These are phyloP conservation scores for Leucania comma DNA, from an alignment of 2,888 invertebrate species.

Conservation along the genomic window DNA sequence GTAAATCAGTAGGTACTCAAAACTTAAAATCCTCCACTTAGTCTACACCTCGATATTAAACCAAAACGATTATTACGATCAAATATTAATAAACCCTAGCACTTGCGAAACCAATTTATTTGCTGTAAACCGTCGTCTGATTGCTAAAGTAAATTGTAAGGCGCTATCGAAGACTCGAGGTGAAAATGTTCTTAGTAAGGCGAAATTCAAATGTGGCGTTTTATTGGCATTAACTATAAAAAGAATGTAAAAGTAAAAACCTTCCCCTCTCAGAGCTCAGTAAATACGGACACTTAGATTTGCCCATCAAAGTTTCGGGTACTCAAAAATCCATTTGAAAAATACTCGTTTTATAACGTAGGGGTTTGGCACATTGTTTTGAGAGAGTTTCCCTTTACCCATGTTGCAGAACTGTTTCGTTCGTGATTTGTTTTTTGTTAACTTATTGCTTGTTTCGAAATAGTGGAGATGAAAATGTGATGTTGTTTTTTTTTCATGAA, in stretches of 20 bases:
- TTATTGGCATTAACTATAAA: constrained; percentile 86
- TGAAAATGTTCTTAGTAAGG: constrained; percentile 68
- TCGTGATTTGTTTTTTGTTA: neutral
- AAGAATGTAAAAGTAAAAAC: constrained; percentile 85
- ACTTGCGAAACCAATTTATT: constrained; percentile 48
- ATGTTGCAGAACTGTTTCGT: neutral
- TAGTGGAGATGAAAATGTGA: neutral
- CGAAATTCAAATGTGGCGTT: constrained; percentile 83
- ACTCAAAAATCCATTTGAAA: constrained; percentile 91
- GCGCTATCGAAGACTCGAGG: constrained; percentile 57
- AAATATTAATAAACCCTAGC: constrained; percentile 49
- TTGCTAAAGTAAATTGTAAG: constrained; percentile 65
- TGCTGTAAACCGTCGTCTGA: constrained; percentile 34
- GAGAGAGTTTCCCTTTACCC: neutral
- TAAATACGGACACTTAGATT: constrained; percentile 88
- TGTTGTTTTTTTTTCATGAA: neutral
- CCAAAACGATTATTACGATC: constrained; percentile 40
- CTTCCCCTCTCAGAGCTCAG: constrained; percentile 77
- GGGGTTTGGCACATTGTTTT: constrained; percentile 45
- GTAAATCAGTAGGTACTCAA: neutral
- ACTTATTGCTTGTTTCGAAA: neutral
- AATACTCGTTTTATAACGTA: constrained; percentile 83
- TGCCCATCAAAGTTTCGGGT: constrained; percentile 87
- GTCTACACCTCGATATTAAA: constrained; percentile 29
- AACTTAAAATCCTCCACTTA: constrained; percentile 16